These are phyloP conservation scores for Aphelenchoides besseyi DNA, from an alignment of 1,140 invertebrate species.

Conservation along the genomic window DNA sequence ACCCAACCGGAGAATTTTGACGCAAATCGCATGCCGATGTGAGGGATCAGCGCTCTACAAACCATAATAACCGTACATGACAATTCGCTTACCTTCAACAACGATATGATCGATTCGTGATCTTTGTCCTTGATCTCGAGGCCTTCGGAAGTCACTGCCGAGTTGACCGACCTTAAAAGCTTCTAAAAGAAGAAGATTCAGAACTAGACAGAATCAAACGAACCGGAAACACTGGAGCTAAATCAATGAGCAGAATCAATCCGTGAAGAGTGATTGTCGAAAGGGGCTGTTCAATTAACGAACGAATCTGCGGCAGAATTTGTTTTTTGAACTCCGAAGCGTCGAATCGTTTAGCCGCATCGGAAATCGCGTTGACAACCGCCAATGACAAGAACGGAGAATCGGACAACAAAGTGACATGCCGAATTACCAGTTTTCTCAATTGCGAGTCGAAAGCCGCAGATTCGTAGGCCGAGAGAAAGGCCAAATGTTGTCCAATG, in stretches of 20 bases:
- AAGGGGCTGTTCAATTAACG: neutral
- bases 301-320: neutral
- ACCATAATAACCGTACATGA: neutral
- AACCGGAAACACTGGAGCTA: neutral
- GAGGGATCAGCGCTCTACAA: neutral
- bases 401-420: neutral
- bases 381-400: neutral
- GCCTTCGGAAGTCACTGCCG: neutral
- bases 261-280: neutral
- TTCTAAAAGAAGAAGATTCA: no score
- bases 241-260: neutral
- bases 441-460: neutral
- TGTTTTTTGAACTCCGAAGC: neutral
- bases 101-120: neutral
- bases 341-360: neutral
- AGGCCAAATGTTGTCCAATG: slow-evolving; percentile 2
- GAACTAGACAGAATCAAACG: no score
- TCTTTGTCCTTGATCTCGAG: neutral
- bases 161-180: neutral
- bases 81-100: neutral
- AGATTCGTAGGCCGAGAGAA: neutral
- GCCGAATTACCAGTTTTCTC: neutral
- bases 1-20: neutral
- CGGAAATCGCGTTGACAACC: neutral
- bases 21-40: neutral